Conservation (phyloP, 2,797 vertebrate genomes). For the Manis crassicaudata region DNA sequence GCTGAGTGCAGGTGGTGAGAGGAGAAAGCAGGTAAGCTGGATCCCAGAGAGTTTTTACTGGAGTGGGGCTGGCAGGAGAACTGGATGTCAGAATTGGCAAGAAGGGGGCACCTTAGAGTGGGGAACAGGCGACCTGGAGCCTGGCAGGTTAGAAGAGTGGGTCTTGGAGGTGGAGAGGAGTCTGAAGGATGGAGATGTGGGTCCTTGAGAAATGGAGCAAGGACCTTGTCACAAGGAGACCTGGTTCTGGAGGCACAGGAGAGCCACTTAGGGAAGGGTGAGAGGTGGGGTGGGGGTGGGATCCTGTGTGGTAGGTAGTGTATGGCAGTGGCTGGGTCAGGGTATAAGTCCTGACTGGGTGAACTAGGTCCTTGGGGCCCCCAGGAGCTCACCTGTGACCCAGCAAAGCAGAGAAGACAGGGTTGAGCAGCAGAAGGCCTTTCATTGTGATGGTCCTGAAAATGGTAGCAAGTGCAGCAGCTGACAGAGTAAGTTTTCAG, state of each 20-base stretch:
- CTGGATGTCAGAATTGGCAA: not conserved
- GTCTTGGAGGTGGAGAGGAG: not conserved
- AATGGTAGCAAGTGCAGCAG: not conserved
- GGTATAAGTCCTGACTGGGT: not conserved
- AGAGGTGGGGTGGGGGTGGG: not conserved
- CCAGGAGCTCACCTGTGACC: constrained; percentile 71
- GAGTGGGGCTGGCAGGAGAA: not conserved
- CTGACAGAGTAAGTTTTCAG: not conserved
- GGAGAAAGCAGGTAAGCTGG: not conserved
- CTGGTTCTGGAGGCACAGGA: not conserved
- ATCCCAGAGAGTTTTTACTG: not conserved
- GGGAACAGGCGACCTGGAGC: not conserved
- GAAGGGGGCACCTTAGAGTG: not conserved
- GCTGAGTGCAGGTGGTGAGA: not conserved
- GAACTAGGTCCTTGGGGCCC: not conserved
- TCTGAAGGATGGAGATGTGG: not conserved
- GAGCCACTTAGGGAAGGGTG: not conserved
- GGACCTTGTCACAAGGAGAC: not conserved
- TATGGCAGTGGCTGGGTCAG: not conserved
- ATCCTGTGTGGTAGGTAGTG: not conserved
- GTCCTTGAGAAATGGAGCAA: not conserved
- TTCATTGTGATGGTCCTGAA: constrained; percentile 61
- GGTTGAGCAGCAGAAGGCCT: constrained; percentile 28
- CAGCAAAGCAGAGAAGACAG: constrained; percentile 64
- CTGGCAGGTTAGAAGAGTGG: not conserved